phyloP scores from a whole-genome alignment of 2,888 invertebrate species.

The Metacarcinus magister region DNA sequence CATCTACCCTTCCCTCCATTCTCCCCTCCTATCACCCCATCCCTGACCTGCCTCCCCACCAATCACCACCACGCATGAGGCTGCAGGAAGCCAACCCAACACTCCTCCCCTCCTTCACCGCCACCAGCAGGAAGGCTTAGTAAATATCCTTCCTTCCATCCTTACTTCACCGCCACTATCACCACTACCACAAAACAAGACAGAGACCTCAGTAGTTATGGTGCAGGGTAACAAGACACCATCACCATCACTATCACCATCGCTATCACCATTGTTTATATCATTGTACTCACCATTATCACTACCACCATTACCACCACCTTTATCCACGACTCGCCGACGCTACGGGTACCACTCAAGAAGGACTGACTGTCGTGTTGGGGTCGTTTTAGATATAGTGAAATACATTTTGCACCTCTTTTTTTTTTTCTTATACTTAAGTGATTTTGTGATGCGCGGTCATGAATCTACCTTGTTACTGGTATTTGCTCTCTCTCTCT shows the following conservation, averaged over 20 bases:
- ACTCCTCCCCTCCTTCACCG: not conserved
- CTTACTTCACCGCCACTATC: not conserved
- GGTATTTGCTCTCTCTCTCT: not conserved
- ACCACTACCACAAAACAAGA: not conserved
- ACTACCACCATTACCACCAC: constrained; percentile 1
- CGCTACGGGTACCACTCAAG: not conserved
- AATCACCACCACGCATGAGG: constrained; percentile 33
- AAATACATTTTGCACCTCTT: not conserved
- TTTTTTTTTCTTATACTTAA: not conserved
- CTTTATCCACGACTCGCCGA: constrained; percentile 7
- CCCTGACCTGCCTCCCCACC: not conserved
- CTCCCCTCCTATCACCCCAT: not conserved
- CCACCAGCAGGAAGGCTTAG: not conserved
- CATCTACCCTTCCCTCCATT: not conserved
- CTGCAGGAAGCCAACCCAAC: not conserved
- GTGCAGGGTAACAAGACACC: constrained; percentile 29
- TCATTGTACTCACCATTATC: not conserved
- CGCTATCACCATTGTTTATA: not conserved
- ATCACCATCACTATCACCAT: not conserved
- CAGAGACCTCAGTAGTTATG: not conserved
- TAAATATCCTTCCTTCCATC: not conserved
- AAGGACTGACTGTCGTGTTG: constrained; percentile 28
- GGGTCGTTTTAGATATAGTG: not conserved
- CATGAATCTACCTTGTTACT: not conserved
- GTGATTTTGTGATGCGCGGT: not conserved